Conservation (phyloP, 2,113 vertebrate genomes). For the Felis catus region DNA sequence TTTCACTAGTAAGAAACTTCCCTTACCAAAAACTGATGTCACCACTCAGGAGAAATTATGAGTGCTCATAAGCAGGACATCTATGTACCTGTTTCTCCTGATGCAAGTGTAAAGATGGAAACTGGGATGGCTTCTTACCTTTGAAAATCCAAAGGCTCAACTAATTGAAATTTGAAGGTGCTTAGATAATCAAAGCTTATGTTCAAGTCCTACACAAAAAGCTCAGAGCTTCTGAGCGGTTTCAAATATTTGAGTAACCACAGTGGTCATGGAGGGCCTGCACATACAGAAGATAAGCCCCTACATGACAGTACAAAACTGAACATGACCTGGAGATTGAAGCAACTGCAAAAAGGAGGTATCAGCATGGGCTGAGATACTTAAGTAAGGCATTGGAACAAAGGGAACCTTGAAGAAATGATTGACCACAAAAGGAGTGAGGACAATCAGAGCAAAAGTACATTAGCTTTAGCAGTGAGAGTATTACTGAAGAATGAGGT, state of each 20-base stretch:
- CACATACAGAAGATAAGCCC: not conserved
- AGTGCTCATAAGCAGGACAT: not conserved
- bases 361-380: not conserved
- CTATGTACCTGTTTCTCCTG: not conserved
- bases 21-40: not conserved
- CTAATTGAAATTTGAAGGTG: conserved; percentile 51
- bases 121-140: not conserved
- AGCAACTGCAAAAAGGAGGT: not conserved
- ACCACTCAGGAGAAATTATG: not conserved
- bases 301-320: not conserved
- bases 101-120: not conserved
- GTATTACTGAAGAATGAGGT: not conserved
- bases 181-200: conserved; percentile 11
- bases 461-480: not conserved
- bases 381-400: not conserved
- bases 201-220: not conserved
- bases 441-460: not conserved
- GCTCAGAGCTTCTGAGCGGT: not conserved
- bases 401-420: not conserved
- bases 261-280: not conserved
- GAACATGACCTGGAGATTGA: not conserved
- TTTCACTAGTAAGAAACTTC: not conserved
- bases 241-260: not conserved
- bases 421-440: not conserved
- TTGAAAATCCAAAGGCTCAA: not conserved